phyloP scores from a whole-genome alignment of 1,140 invertebrate species.

The Acromyrmex echinatior region DNA sequence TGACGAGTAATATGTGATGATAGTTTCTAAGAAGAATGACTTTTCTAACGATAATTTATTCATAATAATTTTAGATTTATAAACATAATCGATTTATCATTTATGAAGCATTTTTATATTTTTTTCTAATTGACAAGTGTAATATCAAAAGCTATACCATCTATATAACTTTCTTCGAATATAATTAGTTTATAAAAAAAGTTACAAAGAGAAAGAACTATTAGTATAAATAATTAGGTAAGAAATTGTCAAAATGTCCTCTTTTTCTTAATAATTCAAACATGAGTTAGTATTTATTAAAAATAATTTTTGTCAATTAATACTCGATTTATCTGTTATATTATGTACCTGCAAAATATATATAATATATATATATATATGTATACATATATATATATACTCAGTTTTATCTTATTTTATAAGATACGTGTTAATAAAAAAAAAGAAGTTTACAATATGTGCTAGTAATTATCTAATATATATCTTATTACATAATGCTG shows the following conservation, averaged over 20 bases:
- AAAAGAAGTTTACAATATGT: background rate
- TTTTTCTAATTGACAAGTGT: background rate
- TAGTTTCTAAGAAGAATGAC: background rate
- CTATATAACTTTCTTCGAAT: background rate
- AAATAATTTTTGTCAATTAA: background rate
- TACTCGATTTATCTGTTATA: background rate
- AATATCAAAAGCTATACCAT: background rate
- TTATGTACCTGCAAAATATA: too few relatives aligned
- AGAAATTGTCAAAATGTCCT: background rate
- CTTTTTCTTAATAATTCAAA: background rate
- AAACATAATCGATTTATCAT: background rate
- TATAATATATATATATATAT: too few relatives aligned
- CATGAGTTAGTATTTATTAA: background rate
- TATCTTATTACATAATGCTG: background rate
- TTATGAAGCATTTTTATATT: background rate
- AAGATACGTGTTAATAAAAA: background rate
- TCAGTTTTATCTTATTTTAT: background rate
- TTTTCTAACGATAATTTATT: background rate
- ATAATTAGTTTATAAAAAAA: background rate
- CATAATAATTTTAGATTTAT: background rate
- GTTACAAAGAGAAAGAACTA: background rate
- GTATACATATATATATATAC: too few relatives aligned
- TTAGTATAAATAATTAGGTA: background rate
- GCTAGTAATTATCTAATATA: background rate
- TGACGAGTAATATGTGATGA: background rate